Conservation (phyloP, 2,888 invertebrate genomes). For the Leucania comma region DNA sequence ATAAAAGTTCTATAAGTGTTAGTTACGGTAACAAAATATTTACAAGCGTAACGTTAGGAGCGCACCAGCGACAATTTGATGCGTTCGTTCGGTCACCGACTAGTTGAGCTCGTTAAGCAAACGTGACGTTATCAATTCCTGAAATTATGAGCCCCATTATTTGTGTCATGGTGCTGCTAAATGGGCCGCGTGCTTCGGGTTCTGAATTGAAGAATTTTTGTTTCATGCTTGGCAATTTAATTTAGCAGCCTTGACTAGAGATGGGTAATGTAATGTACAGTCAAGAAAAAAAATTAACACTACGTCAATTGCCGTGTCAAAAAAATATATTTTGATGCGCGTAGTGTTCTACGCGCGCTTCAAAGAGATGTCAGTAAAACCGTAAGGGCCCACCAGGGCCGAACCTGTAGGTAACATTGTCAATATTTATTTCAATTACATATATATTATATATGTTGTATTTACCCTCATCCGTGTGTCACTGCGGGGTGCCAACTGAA, state of each 20-base stretch:
- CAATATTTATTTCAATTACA: too few relatives aligned
- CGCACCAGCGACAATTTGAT: constrained; percentile 81
- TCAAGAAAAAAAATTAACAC: background rate
- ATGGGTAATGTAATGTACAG: background rate
- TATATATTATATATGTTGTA: too few relatives aligned
- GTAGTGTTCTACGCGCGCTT: too few relatives aligned
- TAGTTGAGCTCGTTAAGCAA: constrained; percentile 88
- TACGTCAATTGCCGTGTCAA: too few relatives aligned
- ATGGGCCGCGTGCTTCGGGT: constrained; percentile 66
- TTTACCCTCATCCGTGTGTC: too few relatives aligned
- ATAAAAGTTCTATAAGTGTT: constrained; percentile 44
- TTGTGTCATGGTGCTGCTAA: constrained; percentile 82
- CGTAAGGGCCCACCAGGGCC: too few relatives aligned
- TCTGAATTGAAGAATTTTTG: constrained; percentile 47
- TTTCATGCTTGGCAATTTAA: constrained; percentile 15
- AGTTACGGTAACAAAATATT: constrained; percentile 71
- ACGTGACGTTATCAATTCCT: constrained; percentile 84
- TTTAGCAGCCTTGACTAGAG: constrained; percentile 8
- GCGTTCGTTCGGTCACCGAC: constrained; percentile 81
- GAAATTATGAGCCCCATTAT: constrained; percentile 84
- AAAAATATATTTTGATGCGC: too few relatives aligned
- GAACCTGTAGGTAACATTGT: too few relatives aligned
- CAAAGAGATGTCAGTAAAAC: too few relatives aligned
- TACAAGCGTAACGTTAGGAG: constrained; percentile 78
- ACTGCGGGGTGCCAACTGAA: too few relatives aligned